Evolutionary conservation across 1,140 invertebrate genomes (phyloP).

Genomic region (Anastatus disparis): DNA sequence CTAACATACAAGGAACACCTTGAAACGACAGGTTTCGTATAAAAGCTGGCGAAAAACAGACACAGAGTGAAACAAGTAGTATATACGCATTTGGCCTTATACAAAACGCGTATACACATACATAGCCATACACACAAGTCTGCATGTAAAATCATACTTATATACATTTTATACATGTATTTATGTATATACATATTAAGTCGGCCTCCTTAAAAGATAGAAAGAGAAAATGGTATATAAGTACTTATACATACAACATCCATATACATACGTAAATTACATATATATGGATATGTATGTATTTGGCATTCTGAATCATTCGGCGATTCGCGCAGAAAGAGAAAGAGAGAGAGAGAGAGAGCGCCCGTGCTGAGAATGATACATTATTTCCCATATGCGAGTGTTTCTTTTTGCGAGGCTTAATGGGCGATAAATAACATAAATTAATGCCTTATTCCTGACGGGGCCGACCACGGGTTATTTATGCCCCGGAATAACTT

Average conservation of each 20-base stretch:
- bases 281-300: too few species aligned
- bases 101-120: constrained; percentile 17
- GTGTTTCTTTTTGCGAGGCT: constrained; percentile 63
- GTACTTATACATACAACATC: too few species aligned
- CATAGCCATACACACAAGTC: not conserved
- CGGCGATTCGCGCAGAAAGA: constrained; percentile 56
- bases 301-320: constrained; percentile 61
- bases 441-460: constrained; percentile 66
- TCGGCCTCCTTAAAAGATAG: constrained; percentile 8
- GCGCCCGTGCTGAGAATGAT: constrained; percentile 61
- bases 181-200: too few species aligned
- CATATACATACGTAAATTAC: too few species aligned
- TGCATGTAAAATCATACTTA: too few species aligned
- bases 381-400: constrained; percentile 64
- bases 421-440: constrained; percentile 67
- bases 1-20: constrained; percentile 13
- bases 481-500: constrained; percentile 66
- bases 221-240: too few species aligned
- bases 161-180: too few species aligned
- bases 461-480: constrained; percentile 64
- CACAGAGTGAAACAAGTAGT: not conserved
- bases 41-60: constrained; percentile 1
- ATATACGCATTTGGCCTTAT: constrained; percentile 2
- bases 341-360: too few species aligned
- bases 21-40: constrained; percentile 1